Percentiles rank a stretch among this genome's conserved stretches.
Conservation (phyloP, 2,888 invertebrate species). For the Ophonus ardosiacus region DNA sequence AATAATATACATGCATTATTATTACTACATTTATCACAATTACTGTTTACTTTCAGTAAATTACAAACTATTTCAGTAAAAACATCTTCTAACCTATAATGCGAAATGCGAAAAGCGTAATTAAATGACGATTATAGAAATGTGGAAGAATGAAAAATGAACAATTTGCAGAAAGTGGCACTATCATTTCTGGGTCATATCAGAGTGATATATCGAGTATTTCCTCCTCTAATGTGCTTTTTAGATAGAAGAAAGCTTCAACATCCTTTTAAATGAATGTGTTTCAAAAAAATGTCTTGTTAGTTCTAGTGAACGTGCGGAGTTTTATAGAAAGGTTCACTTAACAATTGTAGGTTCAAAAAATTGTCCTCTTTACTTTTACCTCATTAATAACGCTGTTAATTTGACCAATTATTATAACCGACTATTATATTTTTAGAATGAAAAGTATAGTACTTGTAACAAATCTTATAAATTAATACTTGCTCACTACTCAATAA, state of each 20-base stretch:
- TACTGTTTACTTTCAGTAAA: conserved; percentile 33
- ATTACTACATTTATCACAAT: conserved; percentile 30
- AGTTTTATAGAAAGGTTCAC: conserved; percentile 12
- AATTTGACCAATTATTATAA: conserved; percentile 26
- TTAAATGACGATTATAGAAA: conserved; percentile 21
- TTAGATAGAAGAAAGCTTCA: conserved; percentile 38
- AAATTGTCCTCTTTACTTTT: conserved; percentile 23
- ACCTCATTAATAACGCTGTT: conserved; percentile 9
- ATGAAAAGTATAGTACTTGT: conserved; percentile 1
- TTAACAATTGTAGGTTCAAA: conserved; percentile 35
- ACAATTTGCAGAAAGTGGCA: conserved; percentile 41
- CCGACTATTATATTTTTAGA: conserved; percentile 8
- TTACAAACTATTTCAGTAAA: not conserved
- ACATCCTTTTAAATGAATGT: conserved; percentile 13
- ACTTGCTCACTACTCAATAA: not conserved
- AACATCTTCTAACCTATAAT: not conserved
- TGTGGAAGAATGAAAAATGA: conserved; percentile 29
- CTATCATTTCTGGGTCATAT: conserved; percentile 34
- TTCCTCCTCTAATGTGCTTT: conserved; percentile 39
- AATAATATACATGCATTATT: not conserved
- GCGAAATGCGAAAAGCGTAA: conserved; percentile 2
- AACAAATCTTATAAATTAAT: not conserved
- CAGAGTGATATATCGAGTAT: conserved; percentile 34
- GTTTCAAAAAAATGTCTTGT: conserved; percentile 2
- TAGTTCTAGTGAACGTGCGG: not conserved